These are phyloP conservation scores for Dioctria linearis DNA, from an alignment of 2,888 invertebrate genomes.

Conservation along the genomic window DNA sequence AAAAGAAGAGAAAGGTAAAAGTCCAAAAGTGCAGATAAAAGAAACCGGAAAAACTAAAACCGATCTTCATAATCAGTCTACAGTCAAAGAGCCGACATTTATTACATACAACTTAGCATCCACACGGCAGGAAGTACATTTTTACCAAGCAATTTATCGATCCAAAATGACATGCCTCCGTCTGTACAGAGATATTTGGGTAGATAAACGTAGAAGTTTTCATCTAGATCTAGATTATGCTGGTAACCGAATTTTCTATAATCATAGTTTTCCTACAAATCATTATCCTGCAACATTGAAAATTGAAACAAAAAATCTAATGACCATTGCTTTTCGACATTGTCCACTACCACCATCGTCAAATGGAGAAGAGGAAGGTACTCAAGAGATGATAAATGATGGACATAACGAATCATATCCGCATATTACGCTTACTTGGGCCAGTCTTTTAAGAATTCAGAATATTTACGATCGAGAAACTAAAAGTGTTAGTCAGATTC, in stretches of 20 bases:
- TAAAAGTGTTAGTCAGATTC: conserved; percentile 7
- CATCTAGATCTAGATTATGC: neutral
- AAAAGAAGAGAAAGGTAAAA: neutral
- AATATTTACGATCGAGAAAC: conserved; percentile 23
- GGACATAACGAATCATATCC: neutral
- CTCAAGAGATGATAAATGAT: neutral
- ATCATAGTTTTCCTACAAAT: conserved; percentile 5
- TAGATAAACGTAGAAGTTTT: neutral
- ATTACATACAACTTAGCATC: neutral
- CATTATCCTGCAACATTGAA: conserved; percentile 5
- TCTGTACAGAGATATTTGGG: conserved; percentile 4
- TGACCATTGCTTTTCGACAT: conserved; percentile 3
- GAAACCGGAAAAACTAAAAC: neutral
- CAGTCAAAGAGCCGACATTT: neutral
- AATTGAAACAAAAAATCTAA: conserved; percentile 14
- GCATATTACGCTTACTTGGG: conserved; percentile 43
- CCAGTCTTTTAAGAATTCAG: conserved; percentile 46
- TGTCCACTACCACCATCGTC: neutral
- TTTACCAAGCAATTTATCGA: neutral
- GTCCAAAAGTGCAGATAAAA: neutral
- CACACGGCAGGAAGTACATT: neutral
- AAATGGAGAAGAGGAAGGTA: neutral
- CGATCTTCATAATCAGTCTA: neutral
- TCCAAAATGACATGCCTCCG: neutral
- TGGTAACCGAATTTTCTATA: conserved; percentile 9